Percentiles rank a stretch among this genome's conserved stretches.
Evolutionary conservation across 2,888 invertebrate genomes (phyloP).

Genomic region (Platycheirus albimanus): DNA sequence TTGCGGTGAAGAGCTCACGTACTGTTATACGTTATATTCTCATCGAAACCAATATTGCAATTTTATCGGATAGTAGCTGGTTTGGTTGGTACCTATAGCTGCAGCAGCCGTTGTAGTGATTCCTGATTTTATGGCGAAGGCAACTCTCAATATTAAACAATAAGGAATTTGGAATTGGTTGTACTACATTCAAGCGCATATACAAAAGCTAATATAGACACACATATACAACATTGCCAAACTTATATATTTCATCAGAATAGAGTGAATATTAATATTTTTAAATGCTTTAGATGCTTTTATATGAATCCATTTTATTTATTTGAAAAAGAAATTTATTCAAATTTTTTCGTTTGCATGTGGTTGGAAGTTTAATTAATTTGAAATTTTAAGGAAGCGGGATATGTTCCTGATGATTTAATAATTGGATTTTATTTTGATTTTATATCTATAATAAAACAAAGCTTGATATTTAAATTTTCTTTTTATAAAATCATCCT

Average conservation of each 20-base stretch:
- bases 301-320: conserved; percentile 43
- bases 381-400: background rate
- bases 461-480: too few species aligned
- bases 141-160: conserved; percentile 32
- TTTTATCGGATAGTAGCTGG: conserved; percentile 47
- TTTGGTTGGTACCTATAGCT: too few species aligned
- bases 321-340: conserved; percentile 4
- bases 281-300: background rate
- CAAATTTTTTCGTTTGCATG: background rate
- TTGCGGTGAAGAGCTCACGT: conserved; percentile 31
- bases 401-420: too few species aligned
- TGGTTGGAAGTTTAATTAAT: background rate
- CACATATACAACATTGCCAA: background rate
- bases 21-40: conserved; percentile 11
- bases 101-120: conserved; percentile 3
- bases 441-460: too few species aligned
- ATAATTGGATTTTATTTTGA: too few species aligned
- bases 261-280: conserved; percentile 13
- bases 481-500: too few species aligned
- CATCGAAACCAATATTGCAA: conserved; percentile 69
- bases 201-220: background rate
- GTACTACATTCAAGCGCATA: background rate
- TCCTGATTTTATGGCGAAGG: conserved; percentile 4
- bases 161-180: conserved; percentile 18
- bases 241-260: background rate